Base-by-base conservation (phyloP, 2,888 invertebrate species). In the Ornithoptera priamus region DNA sequence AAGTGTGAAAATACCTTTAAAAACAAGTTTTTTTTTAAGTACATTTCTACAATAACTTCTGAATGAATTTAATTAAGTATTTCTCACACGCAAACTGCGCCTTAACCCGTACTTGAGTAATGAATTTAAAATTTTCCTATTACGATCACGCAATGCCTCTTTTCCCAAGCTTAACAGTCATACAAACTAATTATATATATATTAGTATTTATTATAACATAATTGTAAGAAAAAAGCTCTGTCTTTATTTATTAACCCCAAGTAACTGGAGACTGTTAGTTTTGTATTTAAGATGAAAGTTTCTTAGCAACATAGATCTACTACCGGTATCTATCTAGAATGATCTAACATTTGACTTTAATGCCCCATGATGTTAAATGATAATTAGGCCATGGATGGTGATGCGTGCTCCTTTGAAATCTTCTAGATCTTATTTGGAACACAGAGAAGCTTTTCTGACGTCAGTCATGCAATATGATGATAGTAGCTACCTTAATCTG, bases 81-180 rank as follows among this genome's bases (percentile, higher is more conserved):
- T 67, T 42, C 61, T 22, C 39, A 56, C 67, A 67, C 67, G 67
- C 67, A 56, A 67, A 67, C 61, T 62, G 61, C 67, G 61, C 67
- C 62, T 67, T 67, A 67, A 67, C 61, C 56, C 39, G 53, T 67
- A 67, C 62, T 62, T 50, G 67, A 67, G 36, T 56, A 67, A 67
- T 62, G 67, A 62, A 67, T 56, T 62, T 62, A 20, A 67, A 56
- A 56, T 62, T 53, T 62, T 62, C 66, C 58, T 30, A 53, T 53
- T 56, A 62, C 53, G 12, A n/a, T 36, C 67, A 66, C 60, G 62
- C 62, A 56, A 67, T 56, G 22, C 46, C 53, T 46, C 30, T 22
- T 56, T 53, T 15, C 56, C 39, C 10, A 53, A 62, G 56, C 62
- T 39, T 67, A 56, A 42, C 53, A 62, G 50, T 62, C 62, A 56